These are phyloP conservation scores for Columba guinea DNA, from an alignment of 2,797 vertebrate genomes.

Conservation along the genomic window DNA sequence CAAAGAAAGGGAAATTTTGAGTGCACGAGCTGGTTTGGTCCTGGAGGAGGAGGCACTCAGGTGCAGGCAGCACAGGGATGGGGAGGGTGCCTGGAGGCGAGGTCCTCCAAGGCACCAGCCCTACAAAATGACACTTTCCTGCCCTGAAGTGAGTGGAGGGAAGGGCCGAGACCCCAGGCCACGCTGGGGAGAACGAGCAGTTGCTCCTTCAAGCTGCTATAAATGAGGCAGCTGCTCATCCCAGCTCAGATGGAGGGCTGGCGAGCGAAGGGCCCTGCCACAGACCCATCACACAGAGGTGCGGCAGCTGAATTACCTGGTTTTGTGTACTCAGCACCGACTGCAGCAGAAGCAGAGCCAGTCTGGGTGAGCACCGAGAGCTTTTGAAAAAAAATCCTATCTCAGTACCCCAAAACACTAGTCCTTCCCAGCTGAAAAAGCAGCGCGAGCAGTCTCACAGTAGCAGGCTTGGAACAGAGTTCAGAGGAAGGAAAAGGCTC, in stretches of 20 bases:
- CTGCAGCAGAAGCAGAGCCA: not conserved
- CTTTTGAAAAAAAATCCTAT: not conserved
- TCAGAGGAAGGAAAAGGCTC: not conserved
- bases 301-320: not conserved
- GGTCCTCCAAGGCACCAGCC: not conserved
- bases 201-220: not conserved
- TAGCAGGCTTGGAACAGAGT: not conserved
- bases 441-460: not conserved
- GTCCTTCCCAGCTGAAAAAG: slow-evolving; percentile 18
- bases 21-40: fast-evolving
- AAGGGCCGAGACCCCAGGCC: not conserved
- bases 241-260: not conserved
- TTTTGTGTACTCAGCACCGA: not conserved
- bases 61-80: not conserved
- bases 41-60: not conserved
- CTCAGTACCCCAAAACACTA: not conserved
- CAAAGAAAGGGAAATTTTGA: not conserved
- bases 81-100: fast-evolving
- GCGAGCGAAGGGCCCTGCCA: not conserved
- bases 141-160: fast-evolving
- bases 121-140: not conserved
- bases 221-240: not conserved
- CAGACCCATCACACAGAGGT: not conserved
- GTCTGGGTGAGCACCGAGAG: not conserved
- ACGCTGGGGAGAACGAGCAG: fast-evolving